phyloP scores from a whole-genome alignment of 2,797 vertebrate genomes.

The Hipposideros larvatus region DNA sequence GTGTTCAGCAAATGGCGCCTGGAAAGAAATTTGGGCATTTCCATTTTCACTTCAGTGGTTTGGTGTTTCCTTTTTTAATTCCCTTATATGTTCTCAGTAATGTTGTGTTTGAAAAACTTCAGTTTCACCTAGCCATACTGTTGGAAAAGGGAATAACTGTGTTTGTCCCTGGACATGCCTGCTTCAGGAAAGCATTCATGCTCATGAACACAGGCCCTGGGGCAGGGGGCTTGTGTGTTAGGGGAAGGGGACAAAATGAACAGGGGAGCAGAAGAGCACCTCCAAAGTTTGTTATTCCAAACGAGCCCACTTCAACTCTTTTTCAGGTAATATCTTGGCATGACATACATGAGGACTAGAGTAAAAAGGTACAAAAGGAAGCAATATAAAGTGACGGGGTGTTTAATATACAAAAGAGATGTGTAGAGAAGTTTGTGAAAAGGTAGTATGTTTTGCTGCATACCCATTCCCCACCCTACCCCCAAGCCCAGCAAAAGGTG shows the following conservation, averaged over 20 bases:
- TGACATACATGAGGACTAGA: neutral
- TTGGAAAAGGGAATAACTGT: neutral
- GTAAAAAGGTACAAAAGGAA: slow-evolving; percentile 18
- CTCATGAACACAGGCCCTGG: neutral
- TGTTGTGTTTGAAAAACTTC: neutral
- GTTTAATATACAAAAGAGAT: neutral
- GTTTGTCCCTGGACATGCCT: neutral
- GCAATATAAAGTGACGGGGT: neutral
- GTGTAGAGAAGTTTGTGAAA: neutral
- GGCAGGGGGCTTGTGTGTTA: neutral
- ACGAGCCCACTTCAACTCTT: neutral
- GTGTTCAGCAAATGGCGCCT: neutral
- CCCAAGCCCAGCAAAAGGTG: neutral
- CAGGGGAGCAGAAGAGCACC: neutral
- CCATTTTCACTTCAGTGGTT: neutral
- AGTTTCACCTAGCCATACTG: neutral
- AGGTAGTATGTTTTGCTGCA: neutral
- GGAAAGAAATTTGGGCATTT: neutral
- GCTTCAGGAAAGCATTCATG: neutral
- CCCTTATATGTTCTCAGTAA: slow-evolving; percentile 15
- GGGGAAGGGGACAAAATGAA: neutral
- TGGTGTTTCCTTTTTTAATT: slow-evolving; percentile 9
- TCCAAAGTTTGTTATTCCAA: neutral
- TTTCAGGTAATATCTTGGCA: neutral
- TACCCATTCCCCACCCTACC: neutral